Evolutionary conservation across 1,140 invertebrate genomes (phyloP).

Genomic region (Zophobas atratus): DNA sequence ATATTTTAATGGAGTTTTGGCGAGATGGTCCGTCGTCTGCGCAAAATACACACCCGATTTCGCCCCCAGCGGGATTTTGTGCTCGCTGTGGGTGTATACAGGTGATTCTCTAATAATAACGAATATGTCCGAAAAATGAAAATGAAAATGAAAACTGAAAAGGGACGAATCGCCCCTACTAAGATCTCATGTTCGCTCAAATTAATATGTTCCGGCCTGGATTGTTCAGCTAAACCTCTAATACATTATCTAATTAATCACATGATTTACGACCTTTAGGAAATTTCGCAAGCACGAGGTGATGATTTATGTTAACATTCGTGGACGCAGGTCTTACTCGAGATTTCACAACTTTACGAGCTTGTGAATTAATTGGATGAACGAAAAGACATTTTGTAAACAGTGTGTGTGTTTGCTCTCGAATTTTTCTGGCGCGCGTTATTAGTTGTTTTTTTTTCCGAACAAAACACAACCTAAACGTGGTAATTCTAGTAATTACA

Average conservation of each 20-base stretch:
- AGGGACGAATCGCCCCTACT: not conserved
- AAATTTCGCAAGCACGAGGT: constrained; percentile 36
- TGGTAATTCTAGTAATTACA: constrained; percentile 28
- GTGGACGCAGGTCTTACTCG: not conserved
- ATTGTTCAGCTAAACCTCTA: constrained; percentile 8
- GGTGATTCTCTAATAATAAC: too few relatives aligned
- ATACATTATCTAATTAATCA: constrained; percentile 41
- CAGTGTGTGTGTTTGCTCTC: constrained; percentile 8
- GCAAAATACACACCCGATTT: too few relatives aligned
- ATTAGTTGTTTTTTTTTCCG: not conserved
- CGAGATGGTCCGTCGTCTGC: too few relatives aligned
- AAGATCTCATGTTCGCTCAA: not conserved
- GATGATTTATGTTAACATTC: not conserved
- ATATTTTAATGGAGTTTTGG: not conserved
- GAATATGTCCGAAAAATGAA: too few relatives aligned
- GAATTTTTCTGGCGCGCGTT: constrained; percentile 4
- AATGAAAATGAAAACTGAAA: too few relatives aligned
- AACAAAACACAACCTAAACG: constrained; percentile 8
- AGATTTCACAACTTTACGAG: not conserved
- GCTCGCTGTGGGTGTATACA: too few relatives aligned
- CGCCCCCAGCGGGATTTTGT: too few relatives aligned
- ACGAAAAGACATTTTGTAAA: not conserved
- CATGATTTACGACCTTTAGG: constrained; percentile 42
- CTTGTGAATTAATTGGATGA: not conserved
- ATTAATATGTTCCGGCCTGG: constrained; percentile 2